Conservation (phyloP, 2,888 invertebrate species). For the Coleophora flavipennella region DNA sequence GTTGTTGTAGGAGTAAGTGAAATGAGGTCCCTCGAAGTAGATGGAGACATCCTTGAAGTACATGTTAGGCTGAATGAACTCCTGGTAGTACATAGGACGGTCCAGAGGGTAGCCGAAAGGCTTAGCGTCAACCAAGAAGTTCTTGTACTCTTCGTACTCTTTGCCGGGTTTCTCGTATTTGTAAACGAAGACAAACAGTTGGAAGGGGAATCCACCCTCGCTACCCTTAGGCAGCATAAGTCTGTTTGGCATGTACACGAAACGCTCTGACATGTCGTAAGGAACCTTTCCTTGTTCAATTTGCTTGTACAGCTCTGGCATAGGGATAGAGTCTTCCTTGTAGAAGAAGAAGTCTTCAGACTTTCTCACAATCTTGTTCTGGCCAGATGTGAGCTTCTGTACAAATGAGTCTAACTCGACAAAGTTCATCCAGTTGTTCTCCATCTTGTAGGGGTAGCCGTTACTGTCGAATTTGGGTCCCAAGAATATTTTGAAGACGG, state of each 20-base stretch:
- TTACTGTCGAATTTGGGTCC: slow-evolving; percentile 79
- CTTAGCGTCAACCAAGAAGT: slow-evolving; percentile 54
- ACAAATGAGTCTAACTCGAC: slow-evolving; percentile 58
- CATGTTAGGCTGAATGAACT: slow-evolving; percentile 72
- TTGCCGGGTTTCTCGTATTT: slow-evolving; percentile 60
- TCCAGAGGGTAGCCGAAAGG: slow-evolving; percentile 74
- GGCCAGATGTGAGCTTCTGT: slow-evolving; percentile 71
- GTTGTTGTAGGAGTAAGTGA: slow-evolving; percentile 6
- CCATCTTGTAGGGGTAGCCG: slow-evolving; percentile 63
- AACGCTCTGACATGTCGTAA: slow-evolving; percentile 61
- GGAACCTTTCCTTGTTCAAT: slow-evolving; percentile 58
- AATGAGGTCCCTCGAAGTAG: slow-evolving; percentile 36
- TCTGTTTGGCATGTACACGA: slow-evolving; percentile 77
- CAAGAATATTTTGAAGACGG: slow-evolving; percentile 75
- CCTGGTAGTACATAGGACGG: slow-evolving; percentile 54
- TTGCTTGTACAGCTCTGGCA: slow-evolving; percentile 72
- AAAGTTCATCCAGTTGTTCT: slow-evolving; percentile 70
- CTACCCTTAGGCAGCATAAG: slow-evolving; percentile 82
- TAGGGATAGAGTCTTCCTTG: slow-evolving; percentile 74
- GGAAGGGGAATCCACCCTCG: slow-evolving; percentile 76
- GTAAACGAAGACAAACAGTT: slow-evolving; percentile 75
- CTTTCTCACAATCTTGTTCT: slow-evolving; percentile 74
- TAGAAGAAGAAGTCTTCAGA: slow-evolving; percentile 76
- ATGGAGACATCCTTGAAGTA: slow-evolving; percentile 72
- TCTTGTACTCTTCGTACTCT: slow-evolving; percentile 30